Base-by-base conservation (phyloP, 1,140 invertebrate genomes). In the Heliconius melpomene region DNA sequence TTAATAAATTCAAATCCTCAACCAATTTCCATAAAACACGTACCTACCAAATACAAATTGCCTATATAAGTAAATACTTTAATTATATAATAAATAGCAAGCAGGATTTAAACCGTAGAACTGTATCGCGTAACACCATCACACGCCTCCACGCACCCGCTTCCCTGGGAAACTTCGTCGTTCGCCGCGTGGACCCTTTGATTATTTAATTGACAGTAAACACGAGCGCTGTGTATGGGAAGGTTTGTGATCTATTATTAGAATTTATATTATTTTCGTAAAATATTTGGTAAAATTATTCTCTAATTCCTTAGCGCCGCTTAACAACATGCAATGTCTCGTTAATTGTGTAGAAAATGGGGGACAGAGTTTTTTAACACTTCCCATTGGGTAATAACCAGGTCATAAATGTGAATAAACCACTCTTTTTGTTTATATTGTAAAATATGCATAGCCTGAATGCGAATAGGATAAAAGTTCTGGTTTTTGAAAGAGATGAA, bases 61-160 rank as follows among this genome's bases (percentile, higher is more conserved):
- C 40, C 16, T 46, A 46, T 46, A 46, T 16, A 54, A 20, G n/a
- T 60, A 23, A 60, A 60, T 23, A 60, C 57, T n/a, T 60, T 60
- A 26, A 66, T 29, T 66, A 66, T 36, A 38, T 60, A 36, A 57
- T 75, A 60, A 57, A 38, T 29, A 32, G 57, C 36, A n/a, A 70
- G 38, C 16, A 66, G 60, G 60, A 66, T 66, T 70, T 76, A 76
- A 76, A 29, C 23, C 23, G 73, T 74, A 71, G 57, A 74, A 74
- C 78, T 77, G 82, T 79, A 80, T 79, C 82, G 74, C 82, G 75
- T 81, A 83, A 83, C 75, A 81, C 79, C 82, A 83, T 83, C 81
- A 83, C 82, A 83, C 82, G 82, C 70, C 77, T 81, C 77, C 75
- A 66, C 82, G 82, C 74, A 75, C 77, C 77, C 79, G 74, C 40